Evolutionary conservation across 2,888 invertebrate species (phyloP), one percentile per base, ranked within the genome.

Genomic region (Malthinus seriepunctatus): DNA sequence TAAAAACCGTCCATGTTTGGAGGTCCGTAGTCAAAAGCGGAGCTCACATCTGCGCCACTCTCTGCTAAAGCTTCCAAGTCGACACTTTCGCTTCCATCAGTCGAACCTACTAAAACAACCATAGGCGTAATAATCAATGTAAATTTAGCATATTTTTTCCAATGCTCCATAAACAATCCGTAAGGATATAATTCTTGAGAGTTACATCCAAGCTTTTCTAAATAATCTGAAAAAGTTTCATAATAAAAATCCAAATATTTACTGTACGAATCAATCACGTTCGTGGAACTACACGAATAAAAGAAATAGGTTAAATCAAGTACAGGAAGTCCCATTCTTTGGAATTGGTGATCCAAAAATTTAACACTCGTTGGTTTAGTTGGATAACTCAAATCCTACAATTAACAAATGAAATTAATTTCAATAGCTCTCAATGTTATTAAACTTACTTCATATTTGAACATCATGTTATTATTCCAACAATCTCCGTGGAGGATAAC

Each of bases 381-480:
- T 2, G 39, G 32, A 33, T 12, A 8, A 12, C 15, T 33, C 9
- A 15, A 8, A 31, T 59, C 54, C 59, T 59, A 7, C 10, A 39
- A 35, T 11, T 32, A 8, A 56, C 4, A 39, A 37, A 39, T n/a
- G n/a, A 9, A 8, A 39, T 39, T 5, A 4, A 39, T 3, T 3
- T 23, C 2, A 5, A 5, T 23, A 23, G 23, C n/a, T 12, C 11
- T 45, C 10, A 11, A 1, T 10, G 0, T 8, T 14, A 8, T 4
- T 1, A 15, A 6, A 39, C 67, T 64, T 64, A 73, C 73, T 38
- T 64, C 52, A 58, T 73, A 71, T 60, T 68, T 66, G 53, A 72
- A 74, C 69, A 74, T 67, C 67, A 74, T 70, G 47, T 74, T 74
- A 47, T 73, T 73, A 49, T 64, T 71, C 74, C 74, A 74, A 54